A percentile compares a stretch with the other conserved stretches of the same genome.
Conservation (phyloP, 2,113 vertebrate genomes). For the rat (Rattus norvegicus) region DNA sequence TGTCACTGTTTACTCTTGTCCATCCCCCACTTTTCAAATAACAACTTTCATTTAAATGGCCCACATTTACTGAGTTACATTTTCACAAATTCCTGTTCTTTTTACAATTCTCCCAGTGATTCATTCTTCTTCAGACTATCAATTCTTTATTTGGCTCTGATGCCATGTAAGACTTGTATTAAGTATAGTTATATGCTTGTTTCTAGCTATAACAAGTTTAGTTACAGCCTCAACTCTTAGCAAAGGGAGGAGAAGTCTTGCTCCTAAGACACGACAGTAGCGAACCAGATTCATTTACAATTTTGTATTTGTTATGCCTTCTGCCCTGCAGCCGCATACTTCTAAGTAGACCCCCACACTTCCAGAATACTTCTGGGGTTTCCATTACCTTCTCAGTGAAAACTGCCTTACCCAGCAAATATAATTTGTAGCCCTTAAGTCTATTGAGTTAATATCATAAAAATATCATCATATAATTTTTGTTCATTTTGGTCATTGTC, state of each 20-base stretch:
- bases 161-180: not conserved
- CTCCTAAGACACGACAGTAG: not conserved
- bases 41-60: not conserved
- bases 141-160: not conserved
- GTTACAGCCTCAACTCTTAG: not conserved
- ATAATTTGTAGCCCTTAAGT: not conserved
- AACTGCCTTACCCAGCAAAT: not conserved
- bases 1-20: not conserved
- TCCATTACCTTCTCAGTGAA: not conserved
- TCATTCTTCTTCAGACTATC: not conserved
- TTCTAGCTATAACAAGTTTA: not conserved
- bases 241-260: not conserved
- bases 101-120: not conserved
- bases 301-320: not conserved
- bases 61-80: not conserved
- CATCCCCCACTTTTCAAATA: not conserved
- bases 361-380: not conserved
- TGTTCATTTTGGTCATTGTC: not conserved
- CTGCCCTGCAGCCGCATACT: not conserved
- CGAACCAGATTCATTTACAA: not conserved
- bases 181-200: not conserved
- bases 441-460: not conserved
- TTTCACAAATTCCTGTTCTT: not conserved
- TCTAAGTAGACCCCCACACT: not conserved
- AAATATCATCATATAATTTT: not conserved